Evolutionary conservation across 2,113 vertebrate genomes (phyloP).

Genomic region (Coreoperca whiteheadi): DNA sequence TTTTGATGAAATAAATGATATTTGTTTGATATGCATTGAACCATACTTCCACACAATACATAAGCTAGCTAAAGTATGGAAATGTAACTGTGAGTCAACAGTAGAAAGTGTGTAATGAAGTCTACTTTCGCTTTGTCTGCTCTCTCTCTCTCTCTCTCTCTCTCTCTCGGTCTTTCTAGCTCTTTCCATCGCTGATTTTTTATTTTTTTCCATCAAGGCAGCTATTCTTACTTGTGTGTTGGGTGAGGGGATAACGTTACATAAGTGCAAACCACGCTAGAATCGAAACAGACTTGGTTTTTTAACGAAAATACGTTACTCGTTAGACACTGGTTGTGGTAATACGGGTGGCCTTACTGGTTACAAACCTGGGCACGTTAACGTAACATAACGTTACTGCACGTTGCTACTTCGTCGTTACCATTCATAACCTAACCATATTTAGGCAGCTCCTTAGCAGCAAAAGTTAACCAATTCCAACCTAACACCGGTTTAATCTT

Average conservation of each 20-base stretch:
- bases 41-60: no score
- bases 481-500: neutral
- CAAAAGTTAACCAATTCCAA: neutral
- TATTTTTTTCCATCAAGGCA: neutral
- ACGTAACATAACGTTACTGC: neutral
- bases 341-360: constrained; percentile 16
- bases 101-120: neutral
- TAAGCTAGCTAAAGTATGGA: neutral
- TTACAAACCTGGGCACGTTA: constrained; percentile 21
- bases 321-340: neutral
- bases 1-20: neutral
- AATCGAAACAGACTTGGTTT: neutral
- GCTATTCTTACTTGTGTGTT: neutral
- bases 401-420: neutral
- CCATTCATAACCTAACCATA: neutral
- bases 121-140: constrained; percentile 40
- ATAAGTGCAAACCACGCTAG: neutral
- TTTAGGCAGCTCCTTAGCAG: neutral
- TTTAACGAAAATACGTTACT: neutral
- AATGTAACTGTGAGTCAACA: neutral
- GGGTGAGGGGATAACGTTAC: neutral
- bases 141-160: neutral
- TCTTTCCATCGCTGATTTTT: constrained; percentile 25
- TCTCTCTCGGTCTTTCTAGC: constrained; percentile 40
- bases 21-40: neutral